phyloP scores from a whole-genome alignment of 1,140 invertebrate species.

The Homarus americanus region DNA sequence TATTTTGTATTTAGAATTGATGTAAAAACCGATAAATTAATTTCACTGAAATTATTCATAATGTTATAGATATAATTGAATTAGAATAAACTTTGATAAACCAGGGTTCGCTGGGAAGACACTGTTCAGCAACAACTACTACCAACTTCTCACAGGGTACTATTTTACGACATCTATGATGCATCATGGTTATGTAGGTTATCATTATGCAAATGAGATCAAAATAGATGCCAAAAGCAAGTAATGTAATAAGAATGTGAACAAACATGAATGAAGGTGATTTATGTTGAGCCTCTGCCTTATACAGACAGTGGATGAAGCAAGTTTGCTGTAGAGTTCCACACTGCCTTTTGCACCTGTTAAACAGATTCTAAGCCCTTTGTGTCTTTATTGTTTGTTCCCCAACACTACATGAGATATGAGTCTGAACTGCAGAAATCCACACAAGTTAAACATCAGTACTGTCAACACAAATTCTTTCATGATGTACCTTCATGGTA shows the following conservation, averaged over 20 bases:
- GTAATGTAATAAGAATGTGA: neutral
- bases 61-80: neutral
- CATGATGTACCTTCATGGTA: neutral
- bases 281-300: constrained; percentile 59
- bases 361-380: constrained; percentile 51
- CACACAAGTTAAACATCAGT: neutral
- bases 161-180: neutral
- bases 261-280: neutral
- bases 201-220: constrained; percentile 4
- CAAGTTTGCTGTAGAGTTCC: constrained; percentile 64
- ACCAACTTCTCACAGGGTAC: neutral
- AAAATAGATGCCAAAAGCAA: neutral
- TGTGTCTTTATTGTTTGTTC: constrained; percentile 41
- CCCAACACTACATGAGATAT: constrained; percentile 38
- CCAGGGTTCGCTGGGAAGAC: neutral
- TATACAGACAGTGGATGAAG: constrained; percentile 62
- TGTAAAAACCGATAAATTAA: neutral
- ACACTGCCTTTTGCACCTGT: constrained; percentile 67
- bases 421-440: constrained; percentile 18
- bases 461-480: neutral
- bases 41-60: neutral
- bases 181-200: neutral
- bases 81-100: neutral
- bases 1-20: neutral
- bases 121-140: neutral